phyloP scores from a whole-genome alignment of 2,888 invertebrate genomes.

The Caenorhabditis sp. region DNA sequence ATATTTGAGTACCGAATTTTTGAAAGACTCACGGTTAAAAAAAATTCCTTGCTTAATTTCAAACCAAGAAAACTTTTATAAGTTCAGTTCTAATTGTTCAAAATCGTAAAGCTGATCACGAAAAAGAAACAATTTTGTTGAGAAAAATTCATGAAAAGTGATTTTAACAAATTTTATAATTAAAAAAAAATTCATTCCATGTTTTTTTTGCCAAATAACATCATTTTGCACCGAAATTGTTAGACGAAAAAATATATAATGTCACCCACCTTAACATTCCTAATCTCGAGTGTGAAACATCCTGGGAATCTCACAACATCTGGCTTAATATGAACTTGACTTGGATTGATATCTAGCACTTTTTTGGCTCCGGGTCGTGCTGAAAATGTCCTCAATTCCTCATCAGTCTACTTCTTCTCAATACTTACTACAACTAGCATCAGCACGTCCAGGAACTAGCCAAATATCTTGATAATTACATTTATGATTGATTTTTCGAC shows the following conservation, averaged over 20 bases:
- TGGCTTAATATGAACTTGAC: conserved; percentile 66
- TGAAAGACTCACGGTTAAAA: too few relatives aligned
- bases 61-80: too few relatives aligned
- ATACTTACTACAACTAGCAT: conserved; percentile 69
- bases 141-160: too few relatives aligned
- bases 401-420: background rate
- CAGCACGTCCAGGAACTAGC: conserved; percentile 69
- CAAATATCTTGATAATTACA: conserved; percentile 70
- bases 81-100: too few relatives aligned
- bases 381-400: conserved; percentile 42
- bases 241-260: background rate
- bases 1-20: too few relatives aligned
- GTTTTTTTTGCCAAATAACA: too few relatives aligned
- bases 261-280: conserved; percentile 60
- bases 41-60: too few relatives aligned
- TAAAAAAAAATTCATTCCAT: too few relatives aligned
- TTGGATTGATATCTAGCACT: conserved; percentile 65
- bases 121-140: too few relatives aligned
- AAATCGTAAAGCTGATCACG: too few relatives aligned
- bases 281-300: conserved; percentile 70
- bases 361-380: conserved; percentile 65
- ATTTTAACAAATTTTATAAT: too few relatives aligned
- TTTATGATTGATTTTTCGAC: conserved; percentile 43
- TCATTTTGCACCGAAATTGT: too few relatives aligned
- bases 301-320: conserved; percentile 70